A percentile compares a stretch with the other conserved stretches of the same genome.
These are phyloP conservation scores for Carduelis carduelis DNA, from an alignment of 2,797 vertebrate genomes.

Conservation along the genomic window DNA sequence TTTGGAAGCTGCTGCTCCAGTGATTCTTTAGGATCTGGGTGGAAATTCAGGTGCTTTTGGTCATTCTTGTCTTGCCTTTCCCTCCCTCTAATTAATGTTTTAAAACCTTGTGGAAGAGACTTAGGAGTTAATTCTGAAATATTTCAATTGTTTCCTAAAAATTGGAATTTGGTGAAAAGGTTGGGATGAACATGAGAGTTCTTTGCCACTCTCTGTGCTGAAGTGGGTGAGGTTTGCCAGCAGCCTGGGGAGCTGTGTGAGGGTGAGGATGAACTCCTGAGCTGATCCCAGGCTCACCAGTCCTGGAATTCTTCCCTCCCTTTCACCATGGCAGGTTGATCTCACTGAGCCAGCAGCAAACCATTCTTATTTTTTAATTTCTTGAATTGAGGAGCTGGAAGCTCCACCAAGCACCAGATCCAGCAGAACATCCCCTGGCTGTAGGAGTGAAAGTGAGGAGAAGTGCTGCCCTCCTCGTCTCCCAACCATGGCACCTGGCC, in stretches of 20 bases:
- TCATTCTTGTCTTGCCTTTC: not conserved
- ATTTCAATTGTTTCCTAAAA: not conserved
- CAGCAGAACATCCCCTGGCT: not conserved
- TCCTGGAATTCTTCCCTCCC: not conserved
- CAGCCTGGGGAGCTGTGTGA: not conserved
- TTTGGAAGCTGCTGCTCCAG: not conserved
- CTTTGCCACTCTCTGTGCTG: fast-evolving
- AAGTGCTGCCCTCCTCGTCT: not conserved
- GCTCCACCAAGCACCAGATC: not conserved
- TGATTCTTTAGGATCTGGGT: not conserved
- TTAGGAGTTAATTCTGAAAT: not conserved
- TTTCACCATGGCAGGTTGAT: fast-evolving
- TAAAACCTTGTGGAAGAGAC: not conserved
- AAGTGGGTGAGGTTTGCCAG: not conserved
- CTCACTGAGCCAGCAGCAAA: not conserved
- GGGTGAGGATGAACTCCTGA: not conserved
- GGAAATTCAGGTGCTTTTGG: not conserved
- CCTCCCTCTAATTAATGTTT: not conserved
- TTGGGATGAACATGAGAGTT: fast-evolving
- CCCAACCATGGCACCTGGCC: fast-evolving
- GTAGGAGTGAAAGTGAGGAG: not conserved
- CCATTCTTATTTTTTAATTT: not conserved
- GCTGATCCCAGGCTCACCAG: not conserved
- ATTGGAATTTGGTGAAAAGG: not conserved
- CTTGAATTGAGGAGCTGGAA: not conserved